Evolutionary conservation across 1,140 invertebrate species (phyloP), one percentile per base, ranked within the genome.

Genomic region (Sweltsa coloradensis): DNA sequence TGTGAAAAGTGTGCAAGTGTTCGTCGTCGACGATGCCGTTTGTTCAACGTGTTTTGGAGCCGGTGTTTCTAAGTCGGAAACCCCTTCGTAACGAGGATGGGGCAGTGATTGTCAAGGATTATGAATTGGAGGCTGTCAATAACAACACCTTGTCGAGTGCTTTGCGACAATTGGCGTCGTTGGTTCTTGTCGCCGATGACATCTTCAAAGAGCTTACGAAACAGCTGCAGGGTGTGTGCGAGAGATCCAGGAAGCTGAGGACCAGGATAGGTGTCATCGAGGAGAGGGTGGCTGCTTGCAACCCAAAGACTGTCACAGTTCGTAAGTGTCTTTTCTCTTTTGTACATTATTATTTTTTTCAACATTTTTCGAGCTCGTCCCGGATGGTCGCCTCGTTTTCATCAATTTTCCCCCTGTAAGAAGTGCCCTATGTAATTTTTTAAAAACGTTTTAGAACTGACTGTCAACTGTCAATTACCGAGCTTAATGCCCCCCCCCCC

Each of bases 261-360:
- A 60, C 61, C 14, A 77, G 78, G 53, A 76, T 88, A 47, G 61
- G 64, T 23, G 62, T 62, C 22, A 68, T 87, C 41, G 73, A 78
- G 54, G 69, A 73, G 45, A 66, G 71, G 51, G 75, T 84, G 34
- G 36, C 51, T 43, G 62, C 60, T 39, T 79, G 76, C 65, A 82
- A 88, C 64, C 82, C 83, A 39, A 86, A 83, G 68, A 75, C 76
- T 64, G 83, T 86, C 55, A 71, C 80, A 76, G 83, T 87, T 69
- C 83, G 85, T 87, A 76, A 87, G 85, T 87, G 68, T 22, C 16
- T 19, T 43, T 47, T 29, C 1, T 3, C 7, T 34, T 29, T 42
- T 23, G 13, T n/a, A n/a, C n/a, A n/a, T n/a, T n/a, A n/a, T n/a
- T n/a, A n/a, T n/a, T n/a, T n/a, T n/a, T n/a, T n/a, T n/a, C n/a